phyloP scores from a whole-genome alignment of 2,888 invertebrate genomes.

The Perdita meconis region DNA sequence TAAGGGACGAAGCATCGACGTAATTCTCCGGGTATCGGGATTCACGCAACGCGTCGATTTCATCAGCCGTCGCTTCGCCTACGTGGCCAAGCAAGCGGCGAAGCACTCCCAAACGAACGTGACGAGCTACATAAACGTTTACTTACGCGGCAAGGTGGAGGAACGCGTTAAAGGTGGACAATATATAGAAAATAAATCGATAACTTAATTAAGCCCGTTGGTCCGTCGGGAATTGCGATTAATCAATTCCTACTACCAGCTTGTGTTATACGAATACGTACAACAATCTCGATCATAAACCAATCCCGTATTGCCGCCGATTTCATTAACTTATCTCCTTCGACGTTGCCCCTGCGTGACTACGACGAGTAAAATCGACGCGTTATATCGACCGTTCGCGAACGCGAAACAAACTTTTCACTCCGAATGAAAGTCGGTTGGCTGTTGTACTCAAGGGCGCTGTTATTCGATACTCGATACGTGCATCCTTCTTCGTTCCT shows the following conservation, averaged over 20 bases:
- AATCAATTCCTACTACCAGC: constrained; percentile 77
- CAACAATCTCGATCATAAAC: constrained; percentile 79
- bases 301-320: constrained; percentile 77
- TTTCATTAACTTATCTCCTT: constrained; percentile 82
- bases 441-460: constrained; percentile 45
- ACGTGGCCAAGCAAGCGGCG: constrained; percentile 40
- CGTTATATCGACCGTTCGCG: constrained; percentile 64
- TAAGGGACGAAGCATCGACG: constrained; percentile 21
- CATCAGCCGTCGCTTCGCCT: constrained; percentile 55
- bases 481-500: constrained; percentile 1
- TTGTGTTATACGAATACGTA: constrained; percentile 73
- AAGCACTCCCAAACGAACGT: constrained; percentile 61
- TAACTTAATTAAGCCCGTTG: constrained; percentile 81
- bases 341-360: constrained; percentile 78
- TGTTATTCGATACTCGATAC: constrained; percentile 46
- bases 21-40: constrained; percentile 45
- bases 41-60: constrained; percentile 50
- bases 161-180: constrained; percentile 64
- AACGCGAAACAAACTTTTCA: constrained; percentile 52
- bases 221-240: constrained; percentile 71
- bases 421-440: constrained; percentile 20
- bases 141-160: constrained; percentile 58
- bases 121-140: constrained; percentile 70
- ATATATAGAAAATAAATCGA: constrained; percentile 81
- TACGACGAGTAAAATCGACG: constrained; percentile 76